These are phyloP conservation scores for Cliona cf. orientalis DNA, from an alignment of 37 sponge, comb jelly and placozoan species.

Conservation along the genomic window DNA sequence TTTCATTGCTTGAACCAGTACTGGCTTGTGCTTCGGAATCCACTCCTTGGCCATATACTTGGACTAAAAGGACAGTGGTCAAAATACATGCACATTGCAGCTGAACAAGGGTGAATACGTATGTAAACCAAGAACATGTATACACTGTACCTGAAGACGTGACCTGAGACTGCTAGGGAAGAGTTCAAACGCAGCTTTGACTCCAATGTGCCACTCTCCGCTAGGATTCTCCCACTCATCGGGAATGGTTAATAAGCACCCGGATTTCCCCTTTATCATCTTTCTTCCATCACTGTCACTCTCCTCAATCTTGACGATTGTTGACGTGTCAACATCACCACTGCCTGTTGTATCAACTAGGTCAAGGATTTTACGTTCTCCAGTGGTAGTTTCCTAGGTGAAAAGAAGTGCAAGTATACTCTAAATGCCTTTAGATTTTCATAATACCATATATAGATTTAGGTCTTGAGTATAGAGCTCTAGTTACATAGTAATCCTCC, in stretches of 20 bases:
- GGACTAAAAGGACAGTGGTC: slow-evolving; percentile 11
- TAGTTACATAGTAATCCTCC: too few species aligned
- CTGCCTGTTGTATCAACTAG: slow-evolving; percentile 87
- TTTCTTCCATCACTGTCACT: neutral
- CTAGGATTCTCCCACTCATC: slow-evolving; percentile 89
- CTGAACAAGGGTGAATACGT: too few species aligned
- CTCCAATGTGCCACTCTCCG: slow-evolving; percentile 89
- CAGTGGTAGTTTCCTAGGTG: slow-evolving; percentile 71
- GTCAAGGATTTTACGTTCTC: slow-evolving; percentile 85
- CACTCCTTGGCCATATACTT: slow-evolving; percentile 55
- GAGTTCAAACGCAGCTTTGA: slow-evolving; percentile 81
- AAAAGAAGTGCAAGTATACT: neutral
- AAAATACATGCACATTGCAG: neutral
- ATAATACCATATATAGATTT: too few species aligned
- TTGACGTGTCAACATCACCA: slow-evolving; percentile 95
- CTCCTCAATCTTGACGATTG: slow-evolving; percentile 29
- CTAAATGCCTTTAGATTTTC: neutral
- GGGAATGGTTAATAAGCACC: slow-evolving; percentile 66
- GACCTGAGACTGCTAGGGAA: slow-evolving; percentile 63
- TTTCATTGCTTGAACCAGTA: slow-evolving; percentile 43
- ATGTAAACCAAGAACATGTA: neutral
- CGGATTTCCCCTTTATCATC: slow-evolving; percentile 61
- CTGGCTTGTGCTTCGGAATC: slow-evolving; percentile 57
- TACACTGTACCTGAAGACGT: slow-evolving; percentile 61
- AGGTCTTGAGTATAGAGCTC: too few species aligned